These are phyloP conservation scores for Centropus unirufus DNA, from an alignment of 2,113 vertebrate species.

Conservation along the genomic window DNA sequence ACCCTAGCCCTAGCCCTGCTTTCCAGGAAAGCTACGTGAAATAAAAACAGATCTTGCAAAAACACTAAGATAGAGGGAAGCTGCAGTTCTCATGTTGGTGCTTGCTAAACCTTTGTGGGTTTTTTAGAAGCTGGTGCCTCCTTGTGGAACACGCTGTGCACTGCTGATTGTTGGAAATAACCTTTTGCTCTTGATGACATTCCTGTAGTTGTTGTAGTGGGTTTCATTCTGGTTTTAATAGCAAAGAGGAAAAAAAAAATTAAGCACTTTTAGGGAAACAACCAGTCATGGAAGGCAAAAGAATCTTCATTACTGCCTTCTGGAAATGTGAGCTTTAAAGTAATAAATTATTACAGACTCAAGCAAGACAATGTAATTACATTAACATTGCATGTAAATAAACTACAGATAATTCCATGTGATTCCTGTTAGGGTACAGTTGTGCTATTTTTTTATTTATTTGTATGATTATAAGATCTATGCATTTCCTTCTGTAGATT, in stretches of 20 bases:
- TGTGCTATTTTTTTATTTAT: background rate
- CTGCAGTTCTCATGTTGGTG: background rate
- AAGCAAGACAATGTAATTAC: background rate
- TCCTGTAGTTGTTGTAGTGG: background rate
- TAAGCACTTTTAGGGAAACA: background rate
- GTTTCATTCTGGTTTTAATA: background rate
- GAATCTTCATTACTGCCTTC: background rate
- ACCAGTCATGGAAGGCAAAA: background rate
- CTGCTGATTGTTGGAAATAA: background rate
- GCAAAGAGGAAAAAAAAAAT: background rate
- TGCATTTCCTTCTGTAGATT: background rate
- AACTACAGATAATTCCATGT: background rate
- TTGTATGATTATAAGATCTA: background rate
- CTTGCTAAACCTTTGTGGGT: background rate
- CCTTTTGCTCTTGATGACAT: background rate
- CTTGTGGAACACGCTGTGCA: background rate
- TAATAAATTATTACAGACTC: background rate
- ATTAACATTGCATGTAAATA: background rate
- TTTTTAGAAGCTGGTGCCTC: conserved; percentile 38
- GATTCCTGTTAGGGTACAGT: background rate
- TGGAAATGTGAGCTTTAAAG: background rate
- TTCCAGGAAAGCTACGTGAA: background rate
- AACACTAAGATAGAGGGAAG: background rate
- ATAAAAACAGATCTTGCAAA: background rate
- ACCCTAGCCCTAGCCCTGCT: background rate